These are phyloP conservation scores for Mesocricetus auratus DNA, from an alignment of 2,113 vertebrate species.

Conservation along the genomic window DNA sequence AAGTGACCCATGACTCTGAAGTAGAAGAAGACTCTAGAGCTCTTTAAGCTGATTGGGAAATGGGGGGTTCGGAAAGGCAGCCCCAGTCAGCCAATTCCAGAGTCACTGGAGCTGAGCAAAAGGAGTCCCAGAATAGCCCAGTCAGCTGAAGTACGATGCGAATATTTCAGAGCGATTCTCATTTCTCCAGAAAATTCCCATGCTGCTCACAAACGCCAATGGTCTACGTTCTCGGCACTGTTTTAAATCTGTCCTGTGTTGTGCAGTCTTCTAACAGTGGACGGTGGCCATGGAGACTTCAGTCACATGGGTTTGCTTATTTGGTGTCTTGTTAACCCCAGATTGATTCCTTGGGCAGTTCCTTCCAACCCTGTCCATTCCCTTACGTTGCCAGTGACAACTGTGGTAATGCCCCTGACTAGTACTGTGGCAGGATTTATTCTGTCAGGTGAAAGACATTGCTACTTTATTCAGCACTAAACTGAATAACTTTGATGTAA, in stretches of 20 bases:
- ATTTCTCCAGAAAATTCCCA: conserved; percentile 15
- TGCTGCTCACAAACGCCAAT: background rate
- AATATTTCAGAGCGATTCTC: background rate
- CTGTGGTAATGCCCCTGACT: conserved; percentile 11
- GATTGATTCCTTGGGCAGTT: background rate
- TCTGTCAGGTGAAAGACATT: conserved; percentile 8
- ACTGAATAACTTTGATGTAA: conserved; percentile 8
- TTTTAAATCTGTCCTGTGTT: background rate
- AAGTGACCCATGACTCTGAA: background rate
- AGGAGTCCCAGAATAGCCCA: background rate
- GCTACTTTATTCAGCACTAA: background rate
- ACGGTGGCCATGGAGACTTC: background rate
- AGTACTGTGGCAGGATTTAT: background rate
- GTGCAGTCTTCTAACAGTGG: background rate
- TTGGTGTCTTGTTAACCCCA: background rate
- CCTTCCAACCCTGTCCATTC: background rate
- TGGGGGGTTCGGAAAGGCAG: background rate
- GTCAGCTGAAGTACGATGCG: background rate
- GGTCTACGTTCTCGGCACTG: background rate
- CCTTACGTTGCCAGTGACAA: background rate
- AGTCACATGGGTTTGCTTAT: background rate
- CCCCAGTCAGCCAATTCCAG: background rate
- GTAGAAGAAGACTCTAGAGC: background rate
- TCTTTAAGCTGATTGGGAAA: background rate
- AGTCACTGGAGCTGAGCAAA: background rate